Evolutionary conservation across 2,113 vertebrate genomes (phyloP).

Genomic region (Shinisaurus crocodilurus): DNA sequence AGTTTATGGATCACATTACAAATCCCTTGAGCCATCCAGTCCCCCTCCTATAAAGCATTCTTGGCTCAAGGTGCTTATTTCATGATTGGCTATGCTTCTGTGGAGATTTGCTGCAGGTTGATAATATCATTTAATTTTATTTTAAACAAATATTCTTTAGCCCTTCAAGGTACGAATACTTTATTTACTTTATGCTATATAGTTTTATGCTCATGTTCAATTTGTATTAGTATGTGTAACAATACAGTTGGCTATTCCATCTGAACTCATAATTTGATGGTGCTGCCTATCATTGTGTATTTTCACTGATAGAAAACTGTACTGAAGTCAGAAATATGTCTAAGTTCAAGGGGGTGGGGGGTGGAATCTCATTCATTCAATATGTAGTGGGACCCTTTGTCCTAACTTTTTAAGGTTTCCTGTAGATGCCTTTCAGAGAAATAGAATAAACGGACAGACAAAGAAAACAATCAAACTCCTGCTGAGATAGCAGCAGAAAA

Average conservation of each 20-base stretch:
- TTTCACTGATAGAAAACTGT: conserved; percentile 47
- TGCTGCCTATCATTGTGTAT: conserved; percentile 46
- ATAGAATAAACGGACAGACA: conserved; percentile 57
- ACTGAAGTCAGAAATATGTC: conserved; percentile 44
- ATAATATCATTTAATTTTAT: conserved; percentile 39
- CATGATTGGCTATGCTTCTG: conserved; percentile 23
- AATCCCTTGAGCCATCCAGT: conserved; percentile 18
- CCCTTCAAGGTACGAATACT: conserved; percentile 29
- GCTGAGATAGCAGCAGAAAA: conserved; percentile 44
- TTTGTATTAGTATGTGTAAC: conserved; percentile 47
- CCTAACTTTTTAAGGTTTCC: conserved; percentile 46
- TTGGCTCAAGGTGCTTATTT: conserved; percentile 29
- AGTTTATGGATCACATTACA: conserved; percentile 33
- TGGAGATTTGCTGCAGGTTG: conserved; percentile 34
- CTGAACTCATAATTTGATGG: conserved; percentile 35
- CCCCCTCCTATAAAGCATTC: background rate
- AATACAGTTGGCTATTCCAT: conserved; percentile 45
- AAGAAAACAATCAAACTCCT: conserved; percentile 57
- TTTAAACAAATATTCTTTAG: conserved; percentile 53
- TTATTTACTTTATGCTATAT: conserved; percentile 54
- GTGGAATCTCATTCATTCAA: conserved; percentile 28
- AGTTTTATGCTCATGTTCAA: conserved; percentile 45
- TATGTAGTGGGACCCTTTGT: conserved; percentile 9
- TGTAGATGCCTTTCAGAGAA: conserved; percentile 46
- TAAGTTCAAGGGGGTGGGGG: conserved; percentile 32